A percentile compares a stretch with the other conserved stretches of the same genome.
phyloP scores from a whole-genome alignment of 2,888 invertebrate species.

The Napeogenes sylphis region DNA sequence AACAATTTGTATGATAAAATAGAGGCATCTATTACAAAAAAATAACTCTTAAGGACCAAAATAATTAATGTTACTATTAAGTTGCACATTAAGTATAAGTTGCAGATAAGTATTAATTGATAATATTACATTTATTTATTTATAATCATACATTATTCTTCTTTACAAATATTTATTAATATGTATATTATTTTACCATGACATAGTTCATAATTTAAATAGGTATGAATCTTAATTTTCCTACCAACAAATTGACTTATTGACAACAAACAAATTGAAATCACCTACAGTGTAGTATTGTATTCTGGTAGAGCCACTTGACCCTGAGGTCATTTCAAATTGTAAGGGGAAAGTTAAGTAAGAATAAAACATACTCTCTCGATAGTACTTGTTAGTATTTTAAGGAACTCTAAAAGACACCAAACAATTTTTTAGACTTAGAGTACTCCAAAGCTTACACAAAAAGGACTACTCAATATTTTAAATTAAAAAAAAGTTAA shows the following conservation, averaged over 20 bases:
- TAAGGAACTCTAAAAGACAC: not conserved
- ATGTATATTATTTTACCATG: too few relatives aligned
- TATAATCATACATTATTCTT: too few relatives aligned
- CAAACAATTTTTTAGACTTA: not conserved
- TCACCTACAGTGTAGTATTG: not conserved
- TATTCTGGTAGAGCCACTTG: slow-evolving; percentile 7
- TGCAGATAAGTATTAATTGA: too few relatives aligned
- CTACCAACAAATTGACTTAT: not conserved
- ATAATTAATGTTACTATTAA: too few relatives aligned
- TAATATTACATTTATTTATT: too few relatives aligned
- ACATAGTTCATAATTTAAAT: too few relatives aligned
- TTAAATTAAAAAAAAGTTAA: not conserved
- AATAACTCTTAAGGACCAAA: too few relatives aligned
- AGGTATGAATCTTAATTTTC: not conserved
- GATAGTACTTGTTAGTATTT: slow-evolving; percentile 18
- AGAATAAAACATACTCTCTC: slow-evolving; percentile 17
- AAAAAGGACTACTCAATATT: not conserved
- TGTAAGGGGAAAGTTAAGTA: slow-evolving; percentile 28
- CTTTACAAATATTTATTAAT: too few relatives aligned
- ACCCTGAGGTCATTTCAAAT: slow-evolving; percentile 3
- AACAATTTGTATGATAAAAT: too few relatives aligned
- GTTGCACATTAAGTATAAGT: too few relatives aligned
- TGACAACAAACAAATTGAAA: slow-evolving; percentile 1
- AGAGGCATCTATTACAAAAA: too few relatives aligned
- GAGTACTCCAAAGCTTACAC: too few relatives aligned